phyloP scores from a whole-genome alignment of 1,140 invertebrate species.

The Drosophila pruinosa region DNA sequence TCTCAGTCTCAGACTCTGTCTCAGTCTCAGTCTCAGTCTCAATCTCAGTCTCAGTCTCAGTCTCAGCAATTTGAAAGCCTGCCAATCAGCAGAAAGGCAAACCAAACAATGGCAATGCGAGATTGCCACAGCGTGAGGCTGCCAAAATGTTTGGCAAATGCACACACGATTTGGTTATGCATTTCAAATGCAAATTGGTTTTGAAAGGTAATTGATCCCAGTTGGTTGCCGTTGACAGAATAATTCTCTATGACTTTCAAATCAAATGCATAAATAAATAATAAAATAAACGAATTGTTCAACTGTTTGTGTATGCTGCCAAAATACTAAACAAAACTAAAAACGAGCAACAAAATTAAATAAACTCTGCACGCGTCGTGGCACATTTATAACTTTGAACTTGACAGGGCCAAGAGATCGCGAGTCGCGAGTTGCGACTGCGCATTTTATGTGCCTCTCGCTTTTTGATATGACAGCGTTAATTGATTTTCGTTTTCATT shows the following conservation, averaged over 20 bases:
- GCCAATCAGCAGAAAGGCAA: constrained; percentile 64
- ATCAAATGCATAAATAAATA: constrained; percentile 39
- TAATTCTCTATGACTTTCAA: constrained; percentile 63
- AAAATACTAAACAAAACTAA: background rate
- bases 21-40: too few relatives aligned
- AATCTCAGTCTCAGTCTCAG: too few relatives aligned
- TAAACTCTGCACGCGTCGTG: constrained; percentile 64
- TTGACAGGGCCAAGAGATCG: constrained; percentile 51
- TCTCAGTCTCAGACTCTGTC: too few relatives aligned
- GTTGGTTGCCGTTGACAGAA: constrained; percentile 63
- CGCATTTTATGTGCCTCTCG: constrained; percentile 1
- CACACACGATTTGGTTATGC: constrained; percentile 77
- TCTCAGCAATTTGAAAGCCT: constrained; percentile 59
- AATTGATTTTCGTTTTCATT: constrained; percentile 74
- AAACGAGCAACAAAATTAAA: constrained; percentile 58
- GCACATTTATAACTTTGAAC: constrained; percentile 76
- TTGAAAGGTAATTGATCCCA: constrained; percentile 74
- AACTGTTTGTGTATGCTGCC: constrained; percentile 60
- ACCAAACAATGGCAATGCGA: constrained; percentile 21
- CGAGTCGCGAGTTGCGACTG: background rate
- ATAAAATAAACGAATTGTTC: constrained; percentile 28
- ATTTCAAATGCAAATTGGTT: constrained; percentile 79
- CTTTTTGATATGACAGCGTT: constrained; percentile 64
- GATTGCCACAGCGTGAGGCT: constrained; percentile 50
- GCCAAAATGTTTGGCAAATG: constrained; percentile 39